These are phyloP conservation scores for Mormyrops attenuatus DNA, from an alignment of 2,797 vertebrate genomes.

Conservation along the genomic window DNA sequence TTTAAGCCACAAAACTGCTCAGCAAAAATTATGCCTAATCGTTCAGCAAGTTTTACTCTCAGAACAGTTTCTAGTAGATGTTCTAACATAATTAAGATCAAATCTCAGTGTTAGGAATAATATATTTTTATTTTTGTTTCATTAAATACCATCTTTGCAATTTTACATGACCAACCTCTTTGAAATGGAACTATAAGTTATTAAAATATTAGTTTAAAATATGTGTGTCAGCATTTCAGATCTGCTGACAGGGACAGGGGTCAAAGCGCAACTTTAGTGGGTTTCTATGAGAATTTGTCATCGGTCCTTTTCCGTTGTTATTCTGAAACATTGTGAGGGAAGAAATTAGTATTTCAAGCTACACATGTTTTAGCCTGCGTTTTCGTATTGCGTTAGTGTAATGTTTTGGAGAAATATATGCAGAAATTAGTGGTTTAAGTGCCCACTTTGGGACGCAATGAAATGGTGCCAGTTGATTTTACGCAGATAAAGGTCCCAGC, in stretches of 20 bases:
- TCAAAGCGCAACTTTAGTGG: neutral
- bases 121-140: neutral
- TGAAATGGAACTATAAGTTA: neutral
- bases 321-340: neutral
- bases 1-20: neutral
- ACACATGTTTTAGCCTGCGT: neutral
- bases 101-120: neutral
- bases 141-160: neutral
- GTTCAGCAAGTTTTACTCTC: neutral
- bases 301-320: neutral
- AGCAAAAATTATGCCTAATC: neutral
- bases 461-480: constrained; percentile 8
- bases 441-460: neutral
- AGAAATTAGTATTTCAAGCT: neutral
- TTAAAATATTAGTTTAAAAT: neutral
- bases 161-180: neutral
- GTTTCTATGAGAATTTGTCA: neutral
- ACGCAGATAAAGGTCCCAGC: neutral
- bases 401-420: neutral
- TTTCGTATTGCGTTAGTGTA: neutral
- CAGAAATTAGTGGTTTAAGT: neutral
- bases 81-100: neutral
- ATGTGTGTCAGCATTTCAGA: neutral
- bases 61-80: neutral
- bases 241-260: neutral